Evolutionary conservation across 1,140 invertebrate genomes (phyloP), one percentile per base, ranked within the genome.

Genomic region (Atta cephalotes): DNA sequence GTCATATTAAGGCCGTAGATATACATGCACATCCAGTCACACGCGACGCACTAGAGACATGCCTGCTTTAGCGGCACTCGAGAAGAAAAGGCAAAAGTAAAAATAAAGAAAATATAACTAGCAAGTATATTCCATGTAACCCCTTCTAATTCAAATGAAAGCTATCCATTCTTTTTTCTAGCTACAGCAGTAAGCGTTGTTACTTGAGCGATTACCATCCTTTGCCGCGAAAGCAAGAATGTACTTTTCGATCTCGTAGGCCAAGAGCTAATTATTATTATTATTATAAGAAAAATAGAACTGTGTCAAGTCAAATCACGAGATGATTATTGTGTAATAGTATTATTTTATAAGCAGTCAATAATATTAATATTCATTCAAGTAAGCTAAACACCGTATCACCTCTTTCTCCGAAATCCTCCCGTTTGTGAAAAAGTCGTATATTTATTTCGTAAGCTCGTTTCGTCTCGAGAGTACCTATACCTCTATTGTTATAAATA

Each of bases 341-440:
- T 91, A 91, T 91, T 91, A 91, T 91, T 91, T 91, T 91, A 85
- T 87, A 91, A 91, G 89, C 89, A 91, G 89, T 91, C 90, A 91
- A 91, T 91, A 91, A 91, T 88, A 89, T 89, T 89, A 84, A 74
- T 72, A 87, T 89, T 60, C 87, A 74, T 79, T 60, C 78, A 71
- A 56, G 53, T 89, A 87, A 89, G 88, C 71, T 66, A 45, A 82
- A 86, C 49, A 86, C 84, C 88, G 88, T 89, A 80, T 82, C 88
- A 80, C 53, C 85, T 49, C 49, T 39, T 65, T 18, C 49, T 35
- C 51, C 78, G n/a, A 31, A 70, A 53, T 39, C 49, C 66, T 71
- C 21, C 35, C 65, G 21, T 80, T 60, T 25, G 18, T 28, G 56
- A 56, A 56, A 79, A 66, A 58, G 82, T 87, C 87, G 60, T 88